Percentiles rank a stretch among this genome's conserved stretches.
Evolutionary conservation across 2,113 vertebrate genomes (phyloP).

Genomic region (Nannospalax galili): DNA sequence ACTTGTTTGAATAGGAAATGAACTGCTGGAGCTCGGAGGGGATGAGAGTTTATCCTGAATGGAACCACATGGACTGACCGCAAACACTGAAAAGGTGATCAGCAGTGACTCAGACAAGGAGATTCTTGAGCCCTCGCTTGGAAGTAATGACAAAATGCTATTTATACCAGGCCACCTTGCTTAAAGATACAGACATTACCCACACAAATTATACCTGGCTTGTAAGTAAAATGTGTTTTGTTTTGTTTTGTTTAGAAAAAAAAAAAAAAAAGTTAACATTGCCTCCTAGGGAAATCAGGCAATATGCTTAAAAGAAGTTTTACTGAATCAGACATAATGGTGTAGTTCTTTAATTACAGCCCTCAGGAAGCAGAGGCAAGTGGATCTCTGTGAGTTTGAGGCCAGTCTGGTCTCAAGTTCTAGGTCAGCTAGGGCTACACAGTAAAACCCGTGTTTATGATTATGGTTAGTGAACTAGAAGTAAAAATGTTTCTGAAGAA

Average conservation of each 20-base stretch:
- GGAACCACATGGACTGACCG: slow-evolving; percentile 28
- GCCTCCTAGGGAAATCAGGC: slow-evolving; percentile 36
- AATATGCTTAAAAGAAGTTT: slow-evolving; percentile 10
- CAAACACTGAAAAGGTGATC: slow-evolving; percentile 21
- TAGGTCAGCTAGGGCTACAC: too few relatives aligned
- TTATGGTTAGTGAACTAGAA: slow-evolving; percentile 37
- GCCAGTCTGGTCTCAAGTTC: too few relatives aligned
- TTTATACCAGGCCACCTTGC: background rate
- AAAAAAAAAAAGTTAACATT: background rate
- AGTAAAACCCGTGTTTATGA: too few relatives aligned
- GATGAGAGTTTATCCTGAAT: slow-evolving; percentile 61
- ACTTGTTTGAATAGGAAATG: slow-evolving; percentile 82
- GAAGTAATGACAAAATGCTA: slow-evolving; percentile 34
- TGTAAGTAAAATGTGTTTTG: slow-evolving; percentile 44
- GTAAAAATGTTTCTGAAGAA: slow-evolving; percentile 46
- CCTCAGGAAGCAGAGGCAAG: too few relatives aligned
- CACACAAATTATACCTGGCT: background rate
- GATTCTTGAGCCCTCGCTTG: slow-evolving; percentile 23
- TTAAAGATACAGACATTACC: slow-evolving; percentile 51
- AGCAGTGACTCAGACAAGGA: background rate
- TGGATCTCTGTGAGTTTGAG: too few relatives aligned
- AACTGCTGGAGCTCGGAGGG: slow-evolving; percentile 71
- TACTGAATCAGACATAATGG: background rate
- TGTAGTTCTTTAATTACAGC: too few relatives aligned
- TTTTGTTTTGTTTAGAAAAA: background rate